Base-by-base conservation (phyloP, 2,113 vertebrate genomes). In the Xiphophorus couchianus region DNA sequence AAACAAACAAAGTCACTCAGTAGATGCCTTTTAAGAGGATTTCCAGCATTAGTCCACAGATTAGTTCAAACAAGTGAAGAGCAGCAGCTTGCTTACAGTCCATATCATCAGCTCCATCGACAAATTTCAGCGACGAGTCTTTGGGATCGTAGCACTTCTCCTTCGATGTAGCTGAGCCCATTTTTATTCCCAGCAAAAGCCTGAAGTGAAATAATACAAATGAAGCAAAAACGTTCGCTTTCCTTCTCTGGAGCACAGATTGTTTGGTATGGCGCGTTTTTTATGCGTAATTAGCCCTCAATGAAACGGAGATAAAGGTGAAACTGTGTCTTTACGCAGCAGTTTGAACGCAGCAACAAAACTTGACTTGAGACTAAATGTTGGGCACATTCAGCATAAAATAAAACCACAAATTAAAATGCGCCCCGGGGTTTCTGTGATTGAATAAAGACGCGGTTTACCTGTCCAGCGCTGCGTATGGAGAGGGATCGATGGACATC, bases 81-180 rank as follows among this genome's bases (percentile, higher is more conserved):
- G 81, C 78, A 84, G 14, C 3, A 29, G 62, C 4, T 9, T 7
- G 61, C 48, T 80, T 60, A 87, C 86, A 84, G 31, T 87, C 86
- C 11, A 87, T 19, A 0, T 66, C 66, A 29, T 87, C 86, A 0
- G 80, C 77, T 72, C 48, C 51, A 4, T 86, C 74, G 0, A 80
- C 67, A 37, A 87, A 77, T 2, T 0, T 64, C 0, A 87, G 42
- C 0, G 66, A 62, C 0, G 25, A 0, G 67, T 87, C 85, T 0
- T 3, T 1, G 1, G 66, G 48, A 66, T 87, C 28, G 1, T 82
- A 87, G 39, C 76, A 27, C 48, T 77, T 87, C 76, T 82, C 51
- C 22, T 25, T 8, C 2, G 22, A 7, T 25, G 51, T 3, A n/a
- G 25, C 25, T 3, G 51, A 25, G 0, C 51, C 51, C 51, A 58